Evolutionary conservation across 2,888 invertebrate species (phyloP).

Genomic region (Strigamia crassipes): DNA sequence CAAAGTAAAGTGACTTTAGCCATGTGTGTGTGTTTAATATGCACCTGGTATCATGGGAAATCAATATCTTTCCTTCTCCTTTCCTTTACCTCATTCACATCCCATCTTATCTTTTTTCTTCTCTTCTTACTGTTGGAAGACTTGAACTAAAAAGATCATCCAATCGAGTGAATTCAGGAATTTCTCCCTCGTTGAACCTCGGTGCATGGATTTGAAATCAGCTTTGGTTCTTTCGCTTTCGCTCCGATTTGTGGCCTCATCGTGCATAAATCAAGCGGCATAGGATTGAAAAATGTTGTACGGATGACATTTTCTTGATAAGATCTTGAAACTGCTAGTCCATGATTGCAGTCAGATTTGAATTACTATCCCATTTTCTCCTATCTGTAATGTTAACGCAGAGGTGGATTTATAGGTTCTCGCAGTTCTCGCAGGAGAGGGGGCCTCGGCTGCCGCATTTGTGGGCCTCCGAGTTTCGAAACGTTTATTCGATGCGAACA

Average conservation of each 20-base stretch:
- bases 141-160: slow-evolving; percentile 37
- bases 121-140: slow-evolving; percentile 9
- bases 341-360: not conserved
- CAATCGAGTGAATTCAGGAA: slow-evolving; percentile 31
- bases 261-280: slow-evolving; percentile 31
- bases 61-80: not conserved
- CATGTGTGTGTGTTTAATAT: slow-evolving; percentile 26
- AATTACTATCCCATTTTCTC: not conserved
- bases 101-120: slow-evolving; percentile 12
- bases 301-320: slow-evolving; percentile 15
- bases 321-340: not conserved
- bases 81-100: slow-evolving; percentile 8
- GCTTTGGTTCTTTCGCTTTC: slow-evolving; percentile 7
- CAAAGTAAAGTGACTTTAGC: slow-evolving; percentile 29
- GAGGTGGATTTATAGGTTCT: no score
- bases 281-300: not conserved
- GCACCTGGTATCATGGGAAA: slow-evolving; percentile 34
- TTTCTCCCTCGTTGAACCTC: slow-evolving; percentile 34
- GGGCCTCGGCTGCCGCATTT: no score
- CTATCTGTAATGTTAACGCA: no score
- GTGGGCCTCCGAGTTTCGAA: no score
- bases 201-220: slow-evolving; percentile 37
- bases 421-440: no score
- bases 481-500: no score
- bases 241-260: slow-evolving; percentile 26